Conservation (phyloP, 2,888 invertebrate species). For the Ormyrus labotus region DNA sequence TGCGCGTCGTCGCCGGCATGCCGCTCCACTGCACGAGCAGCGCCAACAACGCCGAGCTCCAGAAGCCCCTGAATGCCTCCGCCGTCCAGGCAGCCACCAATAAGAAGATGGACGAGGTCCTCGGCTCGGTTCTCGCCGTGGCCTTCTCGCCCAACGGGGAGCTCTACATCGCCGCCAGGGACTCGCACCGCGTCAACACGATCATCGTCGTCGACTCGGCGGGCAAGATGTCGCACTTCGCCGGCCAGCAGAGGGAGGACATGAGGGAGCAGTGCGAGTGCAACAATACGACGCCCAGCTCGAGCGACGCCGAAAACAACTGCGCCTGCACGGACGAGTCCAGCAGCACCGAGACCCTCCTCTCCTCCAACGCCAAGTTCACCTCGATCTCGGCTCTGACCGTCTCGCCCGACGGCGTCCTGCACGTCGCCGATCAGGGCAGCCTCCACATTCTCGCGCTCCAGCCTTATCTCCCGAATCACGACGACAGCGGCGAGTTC, state of each 20-base stretch:
- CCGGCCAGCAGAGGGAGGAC: conserved; percentile 86
- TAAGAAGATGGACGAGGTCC: conserved; percentile 81
- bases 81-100: conserved; percentile 74
- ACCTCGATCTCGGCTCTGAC: conserved; percentile 92
- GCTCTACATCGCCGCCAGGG: conserved; percentile 94
- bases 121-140: conserved; percentile 92
- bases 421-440: conserved; percentile 97
- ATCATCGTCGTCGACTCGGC: conserved; percentile 92
- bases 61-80: conserved; percentile 66
- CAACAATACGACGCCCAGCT: conserved; percentile 69
- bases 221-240: conserved; percentile 93
- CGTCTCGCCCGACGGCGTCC: conserved; percentile 95
- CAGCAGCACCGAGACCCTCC: conserved; percentile 88
- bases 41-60: conserved; percentile 69
- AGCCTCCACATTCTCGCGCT: conserved; percentile 89
- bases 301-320: conserved; percentile 75
- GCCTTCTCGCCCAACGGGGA: conserved; percentile 95
- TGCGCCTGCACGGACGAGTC: conserved; percentile 81
- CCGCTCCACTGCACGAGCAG: conserved; percentile 91
- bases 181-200: conserved; percentile 89
- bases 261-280: conserved; percentile 67
- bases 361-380: conserved; percentile 94
- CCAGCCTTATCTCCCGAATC: conserved; percentile 91
- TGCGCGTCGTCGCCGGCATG: conserved; percentile 95
- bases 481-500: conserved; percentile 93